phyloP scores from a whole-genome alignment of 2,797 vertebrate genomes.

The Xerus rutilus region DNA sequence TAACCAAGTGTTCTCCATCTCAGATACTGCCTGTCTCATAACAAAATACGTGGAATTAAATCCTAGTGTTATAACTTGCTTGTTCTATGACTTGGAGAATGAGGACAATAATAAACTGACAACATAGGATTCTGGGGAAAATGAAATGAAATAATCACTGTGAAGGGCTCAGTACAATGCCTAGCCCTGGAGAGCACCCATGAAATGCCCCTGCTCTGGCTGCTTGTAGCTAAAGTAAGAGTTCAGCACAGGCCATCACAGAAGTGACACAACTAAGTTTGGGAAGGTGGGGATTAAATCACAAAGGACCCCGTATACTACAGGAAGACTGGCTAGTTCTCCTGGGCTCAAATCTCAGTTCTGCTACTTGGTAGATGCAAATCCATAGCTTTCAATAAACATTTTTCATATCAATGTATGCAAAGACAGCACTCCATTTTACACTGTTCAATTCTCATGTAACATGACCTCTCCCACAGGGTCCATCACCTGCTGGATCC shows the following conservation, averaged over 20 bases:
- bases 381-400: neutral
- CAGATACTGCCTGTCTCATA: neutral
- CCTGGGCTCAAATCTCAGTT: neutral
- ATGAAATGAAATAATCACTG: neutral
- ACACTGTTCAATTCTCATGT: neutral
- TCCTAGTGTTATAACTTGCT: neutral
- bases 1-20: neutral
- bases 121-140: neutral
- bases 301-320: neutral
- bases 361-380: neutral
- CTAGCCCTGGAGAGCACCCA: neutral
- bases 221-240: neutral
- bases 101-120: neutral
- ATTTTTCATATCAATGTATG: neutral
- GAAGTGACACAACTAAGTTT: neutral
- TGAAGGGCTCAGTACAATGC: neutral
- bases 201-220: neutral
- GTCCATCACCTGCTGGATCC: neutral
- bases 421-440: neutral
- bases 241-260: neutral
- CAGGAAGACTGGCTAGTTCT: neutral
- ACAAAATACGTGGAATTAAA: constrained; percentile 14
- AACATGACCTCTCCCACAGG: neutral
- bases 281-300: neutral
- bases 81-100: neutral